Conservation (phyloP, 2,888 invertebrate genomes). For the Oxytorus armatus region DNA sequence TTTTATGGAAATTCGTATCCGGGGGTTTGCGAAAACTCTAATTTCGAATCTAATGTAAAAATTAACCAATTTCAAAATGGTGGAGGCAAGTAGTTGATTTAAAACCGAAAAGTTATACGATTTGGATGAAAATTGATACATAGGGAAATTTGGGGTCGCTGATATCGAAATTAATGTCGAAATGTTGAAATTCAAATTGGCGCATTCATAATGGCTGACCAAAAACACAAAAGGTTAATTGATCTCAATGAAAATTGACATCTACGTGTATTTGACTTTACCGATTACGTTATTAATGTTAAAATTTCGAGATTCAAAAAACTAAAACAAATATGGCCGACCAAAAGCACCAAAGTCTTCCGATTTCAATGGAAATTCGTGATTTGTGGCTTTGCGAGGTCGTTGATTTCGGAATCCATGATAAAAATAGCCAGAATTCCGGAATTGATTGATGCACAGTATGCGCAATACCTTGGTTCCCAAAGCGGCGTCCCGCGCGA, state of each 20-base stretch:
- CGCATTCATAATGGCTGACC: too few relatives aligned
- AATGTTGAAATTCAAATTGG: neutral
- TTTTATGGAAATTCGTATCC: neutral
- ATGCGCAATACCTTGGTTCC: conserved; percentile 87
- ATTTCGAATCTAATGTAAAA: neutral
- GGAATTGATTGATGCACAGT: conserved; percentile 7
- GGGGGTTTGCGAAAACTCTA: neutral
- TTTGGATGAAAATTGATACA: neutral
- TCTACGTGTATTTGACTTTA: too few relatives aligned
- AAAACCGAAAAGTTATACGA: neutral
- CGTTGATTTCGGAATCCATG: neutral
- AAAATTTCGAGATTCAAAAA: too few relatives aligned
- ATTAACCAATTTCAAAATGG: neutral
- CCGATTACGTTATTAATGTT: too few relatives aligned
- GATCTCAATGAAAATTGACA: neutral
- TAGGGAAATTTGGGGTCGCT: neutral
- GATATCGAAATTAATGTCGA: neutral
- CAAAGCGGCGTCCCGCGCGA: conserved; percentile 91
- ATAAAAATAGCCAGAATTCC: neutral
- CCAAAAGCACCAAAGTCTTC: too few relatives aligned
- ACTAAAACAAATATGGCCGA: too few relatives aligned
- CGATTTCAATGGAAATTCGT: too few relatives aligned
- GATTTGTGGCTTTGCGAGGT: neutral
- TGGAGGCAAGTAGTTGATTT: neutral
- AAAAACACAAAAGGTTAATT: neutral